phyloP scores from a whole-genome alignment of 2,113 vertebrate genomes.

The Taurulus bubalis region DNA sequence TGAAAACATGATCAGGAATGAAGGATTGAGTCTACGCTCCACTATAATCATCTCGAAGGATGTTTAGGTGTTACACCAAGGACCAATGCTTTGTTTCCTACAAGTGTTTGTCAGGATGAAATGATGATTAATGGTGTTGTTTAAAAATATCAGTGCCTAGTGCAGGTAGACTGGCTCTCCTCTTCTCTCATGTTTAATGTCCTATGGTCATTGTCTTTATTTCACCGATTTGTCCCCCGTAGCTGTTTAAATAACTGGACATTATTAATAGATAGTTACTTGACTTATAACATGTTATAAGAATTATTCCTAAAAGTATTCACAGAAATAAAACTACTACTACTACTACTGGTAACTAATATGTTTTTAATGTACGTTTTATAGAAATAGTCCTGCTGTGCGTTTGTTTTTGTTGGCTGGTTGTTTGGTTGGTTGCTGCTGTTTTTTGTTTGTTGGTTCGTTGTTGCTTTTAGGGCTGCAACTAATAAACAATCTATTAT shows the following conservation, averaged over 20 bases:
- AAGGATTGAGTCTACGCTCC: constrained; percentile 25
- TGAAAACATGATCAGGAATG: constrained; percentile 7
- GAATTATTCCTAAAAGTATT: neutral
- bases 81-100: constrained; percentile 35
- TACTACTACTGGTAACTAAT: too few relatives aligned
- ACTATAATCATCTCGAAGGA: constrained; percentile 38
- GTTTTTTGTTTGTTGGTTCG: neutral
- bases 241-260: neutral
- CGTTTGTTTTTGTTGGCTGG: too few relatives aligned
- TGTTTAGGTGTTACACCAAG: constrained; percentile 44
- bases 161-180: constrained; percentile 5
- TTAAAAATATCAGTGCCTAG: constrained; percentile 26
- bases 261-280: neutral
- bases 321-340: neutral
- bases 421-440: neutral
- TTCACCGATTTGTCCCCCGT: neutral
- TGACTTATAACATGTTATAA: neutral
- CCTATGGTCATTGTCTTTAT: neutral
- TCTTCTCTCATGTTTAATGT: neutral
- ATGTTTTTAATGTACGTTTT: too few relatives aligned
- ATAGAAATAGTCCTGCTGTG: too few relatives aligned
- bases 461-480: neutral
- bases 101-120: constrained; percentile 24
- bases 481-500: neutral
- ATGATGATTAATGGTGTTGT: constrained; percentile 38